These are phyloP conservation scores for Squalus acanthias DNA, from an alignment of 2,797 vertebrate genomes.

Conservation along the genomic window DNA sequence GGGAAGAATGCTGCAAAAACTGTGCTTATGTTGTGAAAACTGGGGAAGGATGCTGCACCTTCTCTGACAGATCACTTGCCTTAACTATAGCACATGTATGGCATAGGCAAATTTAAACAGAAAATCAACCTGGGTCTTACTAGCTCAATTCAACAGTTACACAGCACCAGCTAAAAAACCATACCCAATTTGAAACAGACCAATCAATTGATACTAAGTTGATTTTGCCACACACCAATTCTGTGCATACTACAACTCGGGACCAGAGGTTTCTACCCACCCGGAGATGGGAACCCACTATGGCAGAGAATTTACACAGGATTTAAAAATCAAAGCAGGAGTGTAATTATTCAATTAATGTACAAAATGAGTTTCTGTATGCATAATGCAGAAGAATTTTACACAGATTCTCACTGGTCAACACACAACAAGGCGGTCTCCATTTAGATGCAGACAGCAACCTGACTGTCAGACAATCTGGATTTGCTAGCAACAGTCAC, in stretches of 20 bases:
- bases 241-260: background rate
- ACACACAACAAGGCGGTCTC: background rate
- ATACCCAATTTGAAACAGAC: background rate
- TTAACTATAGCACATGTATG: too few relatives aligned
- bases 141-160: background rate
- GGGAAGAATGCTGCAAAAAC: background rate
- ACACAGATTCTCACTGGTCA: background rate
- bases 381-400: background rate
- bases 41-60: background rate
- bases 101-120: background rate
- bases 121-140: background rate
- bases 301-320: too few relatives aligned
- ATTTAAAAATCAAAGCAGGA: background rate
- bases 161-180: background rate
- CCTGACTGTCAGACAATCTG: background rate
- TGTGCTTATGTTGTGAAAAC: background rate
- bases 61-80: background rate
- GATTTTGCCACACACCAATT: background rate
- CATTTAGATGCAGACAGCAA: background rate
- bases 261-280: background rate
- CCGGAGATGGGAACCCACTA: too few relatives aligned
- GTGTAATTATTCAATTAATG: background rate
- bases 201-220: background rate
- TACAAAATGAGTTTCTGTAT: background rate
- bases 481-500: background rate